phyloP scores from a whole-genome alignment of 2,888 invertebrate genomes.

The Smittia aterrima region DNA sequence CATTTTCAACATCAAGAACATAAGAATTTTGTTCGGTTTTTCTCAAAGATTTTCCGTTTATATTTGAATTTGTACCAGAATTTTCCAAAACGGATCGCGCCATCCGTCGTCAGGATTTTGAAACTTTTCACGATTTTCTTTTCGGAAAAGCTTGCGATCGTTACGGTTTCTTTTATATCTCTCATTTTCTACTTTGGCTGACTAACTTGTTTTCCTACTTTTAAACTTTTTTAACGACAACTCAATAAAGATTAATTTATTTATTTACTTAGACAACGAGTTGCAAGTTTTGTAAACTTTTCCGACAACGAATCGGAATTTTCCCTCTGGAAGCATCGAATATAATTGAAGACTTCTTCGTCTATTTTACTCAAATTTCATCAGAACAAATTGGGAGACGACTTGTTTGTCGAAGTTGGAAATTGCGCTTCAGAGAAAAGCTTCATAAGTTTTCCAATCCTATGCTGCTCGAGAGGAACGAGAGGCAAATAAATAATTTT shows the following conservation, averaged over 20 bases:
- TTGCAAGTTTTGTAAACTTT: no score
- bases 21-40: neutral
- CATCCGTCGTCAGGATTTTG: conserved; percentile 10
- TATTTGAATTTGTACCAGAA: neutral
- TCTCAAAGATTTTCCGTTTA: neutral
- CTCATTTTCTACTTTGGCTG: no score
- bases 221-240: no score
- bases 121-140: neutral
- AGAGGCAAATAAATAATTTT: neutral
- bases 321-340: no score
- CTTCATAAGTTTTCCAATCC: neutral
- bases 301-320: no score
- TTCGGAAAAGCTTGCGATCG: neutral
- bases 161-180: no score
- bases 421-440: neutral
- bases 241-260: no score
- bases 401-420: neutral
- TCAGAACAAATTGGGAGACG: neutral
- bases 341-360: no score
- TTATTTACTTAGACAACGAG: no score
- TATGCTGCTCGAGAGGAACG: neutral
- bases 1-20: conserved; percentile 14
- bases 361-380: neutral
- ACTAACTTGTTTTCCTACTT: no score
- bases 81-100: neutral